Percentiles rank a stretch among this genome's conserved stretches.
phyloP scores from a whole-genome alignment of 2,888 invertebrate genomes.

The Serrognathus titanus region DNA sequence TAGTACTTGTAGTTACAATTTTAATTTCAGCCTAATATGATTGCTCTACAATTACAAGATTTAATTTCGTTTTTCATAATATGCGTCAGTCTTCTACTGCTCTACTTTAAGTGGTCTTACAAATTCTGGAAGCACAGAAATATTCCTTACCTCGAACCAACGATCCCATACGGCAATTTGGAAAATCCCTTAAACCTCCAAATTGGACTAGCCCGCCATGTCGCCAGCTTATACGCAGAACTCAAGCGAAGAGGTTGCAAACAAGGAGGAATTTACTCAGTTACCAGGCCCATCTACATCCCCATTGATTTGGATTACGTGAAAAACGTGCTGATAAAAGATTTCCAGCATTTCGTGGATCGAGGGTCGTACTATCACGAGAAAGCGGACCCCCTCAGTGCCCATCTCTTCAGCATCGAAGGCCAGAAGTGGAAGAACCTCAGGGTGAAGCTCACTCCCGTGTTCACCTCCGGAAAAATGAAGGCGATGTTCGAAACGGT shows the following conservation, averaged over 20 bases:
- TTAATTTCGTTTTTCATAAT: neutral
- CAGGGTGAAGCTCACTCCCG: conserved; percentile 10
- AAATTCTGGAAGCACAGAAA: conserved; percentile 13
- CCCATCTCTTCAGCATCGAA: conserved; percentile 11
- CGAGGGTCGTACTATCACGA: conserved; percentile 45
- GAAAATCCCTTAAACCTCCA: conserved; percentile 1
- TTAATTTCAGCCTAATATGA: too few species aligned
- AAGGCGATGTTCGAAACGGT: conserved; percentile 14
- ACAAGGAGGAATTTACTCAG: conserved; percentile 7
- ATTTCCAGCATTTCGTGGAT: conserved; percentile 58
- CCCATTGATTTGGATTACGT: conserved; percentile 15
- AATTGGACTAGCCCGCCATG: neutral
- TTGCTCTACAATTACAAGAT: too few species aligned
- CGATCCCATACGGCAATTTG: conserved; percentile 10
- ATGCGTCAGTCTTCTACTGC: neutral
- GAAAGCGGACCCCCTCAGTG: conserved; percentile 7
- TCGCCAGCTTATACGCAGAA: conserved; percentile 9
- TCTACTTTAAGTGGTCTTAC: conserved; percentile 15
- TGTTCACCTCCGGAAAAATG: conserved; percentile 15
- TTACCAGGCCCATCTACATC: conserved; percentile 23
- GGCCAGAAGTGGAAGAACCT: conserved; percentile 12
- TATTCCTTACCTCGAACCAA: conserved; percentile 5
- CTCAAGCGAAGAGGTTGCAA: neutral
- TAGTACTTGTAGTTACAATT: too few species aligned
- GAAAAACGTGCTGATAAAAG: conserved; percentile 52